phyloP scores from a whole-genome alignment of 2,797 vertebrate genomes.

The Threskiornis aethiopicus region DNA sequence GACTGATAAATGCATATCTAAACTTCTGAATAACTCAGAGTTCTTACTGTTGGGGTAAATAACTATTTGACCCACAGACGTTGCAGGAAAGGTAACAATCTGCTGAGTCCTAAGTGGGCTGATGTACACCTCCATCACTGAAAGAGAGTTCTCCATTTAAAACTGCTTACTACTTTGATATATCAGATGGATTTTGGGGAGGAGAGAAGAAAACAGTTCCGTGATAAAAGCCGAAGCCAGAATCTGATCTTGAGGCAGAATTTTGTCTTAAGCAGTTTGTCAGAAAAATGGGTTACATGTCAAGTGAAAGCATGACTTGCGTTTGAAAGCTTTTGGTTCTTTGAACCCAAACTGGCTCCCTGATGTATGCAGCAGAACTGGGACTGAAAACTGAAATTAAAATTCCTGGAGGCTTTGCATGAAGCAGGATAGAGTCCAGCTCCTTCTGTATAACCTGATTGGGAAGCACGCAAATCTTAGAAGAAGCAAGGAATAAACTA shows the following conservation, averaged over 20 bases:
- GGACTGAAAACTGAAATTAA: not conserved
- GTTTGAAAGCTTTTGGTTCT: not conserved
- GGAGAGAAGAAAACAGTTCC: not conserved
- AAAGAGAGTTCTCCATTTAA: not conserved
- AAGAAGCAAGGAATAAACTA: not conserved
- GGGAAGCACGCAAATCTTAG: not conserved
- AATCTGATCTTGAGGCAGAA: not conserved
- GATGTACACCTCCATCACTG: not conserved
- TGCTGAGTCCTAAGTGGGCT: not conserved
- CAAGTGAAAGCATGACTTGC: not conserved
- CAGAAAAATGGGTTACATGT: not conserved
- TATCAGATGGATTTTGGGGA: not conserved
- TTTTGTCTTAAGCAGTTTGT: not conserved
- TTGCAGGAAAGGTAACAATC: not conserved
- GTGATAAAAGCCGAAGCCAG: not conserved
- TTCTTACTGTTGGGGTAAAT: not conserved
- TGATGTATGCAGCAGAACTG: not conserved
- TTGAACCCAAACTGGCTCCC: not conserved
- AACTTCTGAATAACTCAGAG: not conserved
- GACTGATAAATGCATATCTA: not conserved
- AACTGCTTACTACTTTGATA: not conserved
- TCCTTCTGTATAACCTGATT: not conserved
- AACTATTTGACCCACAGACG: not conserved
- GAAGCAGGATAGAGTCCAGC: not conserved
- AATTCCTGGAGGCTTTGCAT: not conserved